Percentiles rank a stretch among this genome's conserved stretches.
phyloP scores from a whole-genome alignment of 1,140 invertebrate genomes.

The Thaumatotibia leucotreta region DNA sequence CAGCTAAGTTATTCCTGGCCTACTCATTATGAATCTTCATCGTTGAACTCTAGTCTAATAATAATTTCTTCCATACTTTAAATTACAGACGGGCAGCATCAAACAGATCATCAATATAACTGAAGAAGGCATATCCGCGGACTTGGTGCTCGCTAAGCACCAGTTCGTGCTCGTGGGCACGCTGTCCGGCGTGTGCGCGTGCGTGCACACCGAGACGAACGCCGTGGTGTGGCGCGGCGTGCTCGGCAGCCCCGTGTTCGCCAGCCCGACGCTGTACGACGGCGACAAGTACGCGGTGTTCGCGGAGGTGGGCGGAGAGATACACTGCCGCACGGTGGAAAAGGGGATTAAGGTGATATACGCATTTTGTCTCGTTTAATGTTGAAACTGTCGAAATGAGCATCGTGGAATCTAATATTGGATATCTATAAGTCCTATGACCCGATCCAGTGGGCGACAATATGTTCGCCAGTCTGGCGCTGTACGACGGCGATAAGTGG shows the following conservation, averaged over 20 bases:
- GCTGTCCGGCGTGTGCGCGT: conserved; percentile 76
- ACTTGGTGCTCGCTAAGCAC: conserved; percentile 73
- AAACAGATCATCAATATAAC: conserved; percentile 48
- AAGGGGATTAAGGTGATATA: conserved; percentile 58
- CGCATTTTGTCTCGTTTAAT: too few species aligned
- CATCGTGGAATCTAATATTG: too few species aligned
- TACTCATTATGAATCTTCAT: too few species aligned
- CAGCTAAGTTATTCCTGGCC: too few species aligned
- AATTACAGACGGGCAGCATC: conserved; percentile 55
- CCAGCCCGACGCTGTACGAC: conserved; percentile 75
- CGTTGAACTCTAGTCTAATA: too few species aligned
- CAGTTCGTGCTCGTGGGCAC: conserved; percentile 74
- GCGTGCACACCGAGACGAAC: conserved; percentile 69
- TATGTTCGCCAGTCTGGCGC: conserved; percentile 80
- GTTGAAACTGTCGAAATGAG: too few species aligned
- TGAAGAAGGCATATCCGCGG: conserved; percentile 79
- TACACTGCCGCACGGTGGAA: conserved; percentile 73
- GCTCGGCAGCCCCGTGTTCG: conserved; percentile 80
- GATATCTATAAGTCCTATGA: too few species aligned
- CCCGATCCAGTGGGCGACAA: too few species aligned
- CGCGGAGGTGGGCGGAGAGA: conserved; percentile 77
- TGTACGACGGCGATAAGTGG: conserved; percentile 64
- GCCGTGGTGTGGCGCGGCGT: conserved; percentile 76
- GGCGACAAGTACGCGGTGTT: conserved; percentile 74
- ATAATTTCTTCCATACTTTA: too few species aligned